Evolutionary conservation across 2,888 invertebrate genomes (phyloP).

Genomic region (Thera britannica): DNA sequence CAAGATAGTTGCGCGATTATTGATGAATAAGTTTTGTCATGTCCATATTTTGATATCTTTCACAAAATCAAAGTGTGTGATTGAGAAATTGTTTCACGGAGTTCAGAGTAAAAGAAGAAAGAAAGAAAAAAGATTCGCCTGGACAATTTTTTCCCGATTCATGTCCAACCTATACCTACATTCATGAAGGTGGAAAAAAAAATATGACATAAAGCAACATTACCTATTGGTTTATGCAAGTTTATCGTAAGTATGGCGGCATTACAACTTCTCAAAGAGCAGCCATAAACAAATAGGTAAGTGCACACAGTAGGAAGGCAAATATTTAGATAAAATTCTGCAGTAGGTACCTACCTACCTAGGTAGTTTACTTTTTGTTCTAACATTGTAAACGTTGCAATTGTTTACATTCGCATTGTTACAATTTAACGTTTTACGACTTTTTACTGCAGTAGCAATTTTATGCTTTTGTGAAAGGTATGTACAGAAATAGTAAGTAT

Average conservation of each 20-base stretch:
- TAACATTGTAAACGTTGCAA: constrained; percentile 14
- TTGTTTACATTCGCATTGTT: constrained; percentile 18
- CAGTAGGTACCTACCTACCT: background rate
- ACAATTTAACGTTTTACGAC: constrained; percentile 10
- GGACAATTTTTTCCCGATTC: too few species aligned
- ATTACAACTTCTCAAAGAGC: constrained; percentile 12
- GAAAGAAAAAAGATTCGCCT: constrained; percentile 2
- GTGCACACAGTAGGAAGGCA: constrained; percentile 21
- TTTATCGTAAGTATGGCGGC: constrained; percentile 11
- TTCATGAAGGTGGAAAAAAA: too few species aligned
- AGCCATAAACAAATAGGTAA: constrained; percentile 7
- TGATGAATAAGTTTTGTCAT: too few species aligned
- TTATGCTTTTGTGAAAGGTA: constrained; percentile 1
- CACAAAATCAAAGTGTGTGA: too few species aligned
- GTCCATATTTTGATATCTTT: too few species aligned
- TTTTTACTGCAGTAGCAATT: constrained; percentile 24
- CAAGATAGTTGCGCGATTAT: too few species aligned
- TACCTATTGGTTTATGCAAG: constrained; percentile 19
- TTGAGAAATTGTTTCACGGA: too few species aligned
- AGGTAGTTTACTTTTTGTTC: constrained; percentile 16
- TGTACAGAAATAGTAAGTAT: background rate
- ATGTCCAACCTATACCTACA: too few species aligned
- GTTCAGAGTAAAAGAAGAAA: background rate
- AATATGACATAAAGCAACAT: too few species aligned
- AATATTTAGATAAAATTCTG: constrained; percentile 16